Evolutionary conservation across 2,797 vertebrate species (phyloP).

Genomic region (Lutjanus argentimaculatus): DNA sequence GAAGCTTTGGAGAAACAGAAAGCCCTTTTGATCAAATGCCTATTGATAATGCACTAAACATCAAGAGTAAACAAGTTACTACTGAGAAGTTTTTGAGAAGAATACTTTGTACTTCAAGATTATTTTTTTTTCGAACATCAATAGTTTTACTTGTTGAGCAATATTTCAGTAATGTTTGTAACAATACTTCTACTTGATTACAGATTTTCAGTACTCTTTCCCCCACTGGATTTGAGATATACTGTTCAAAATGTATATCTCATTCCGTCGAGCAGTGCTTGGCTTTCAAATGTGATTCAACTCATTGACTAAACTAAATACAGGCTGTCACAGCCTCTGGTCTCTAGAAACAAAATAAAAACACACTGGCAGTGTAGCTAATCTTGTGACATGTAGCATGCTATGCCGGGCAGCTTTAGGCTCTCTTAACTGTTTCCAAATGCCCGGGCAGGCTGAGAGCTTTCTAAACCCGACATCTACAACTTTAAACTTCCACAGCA

Average conservation of each 20-base stretch:
- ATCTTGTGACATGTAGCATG: constrained; percentile 80
- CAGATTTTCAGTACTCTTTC: no score
- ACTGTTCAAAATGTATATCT: background rate
- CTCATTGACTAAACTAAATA: constrained; percentile 56
- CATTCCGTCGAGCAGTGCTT: constrained; percentile 4
- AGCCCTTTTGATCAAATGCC: no score
- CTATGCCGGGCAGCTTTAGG: constrained; percentile 72
- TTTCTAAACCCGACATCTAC: constrained; percentile 14
- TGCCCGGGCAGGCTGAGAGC: constrained; percentile 11
- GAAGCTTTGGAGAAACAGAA: no score
- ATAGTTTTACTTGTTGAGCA: no score
- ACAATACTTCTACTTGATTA: no score
- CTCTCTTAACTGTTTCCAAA: constrained; percentile 62
- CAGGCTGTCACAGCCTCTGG: constrained; percentile 66
- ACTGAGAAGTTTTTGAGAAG: no score
- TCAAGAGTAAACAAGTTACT: no score
- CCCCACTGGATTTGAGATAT: constrained; percentile 1
- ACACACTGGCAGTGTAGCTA: constrained; percentile 63
- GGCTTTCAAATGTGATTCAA: constrained; percentile 49
- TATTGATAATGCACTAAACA: no score
- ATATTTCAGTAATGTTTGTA: no score
- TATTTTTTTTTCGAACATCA: no score
- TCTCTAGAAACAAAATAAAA: constrained; percentile 77
- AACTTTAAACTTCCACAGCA: constrained; percentile 8
- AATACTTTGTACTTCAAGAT: no score